phyloP scores from a whole-genome alignment of 2,113 vertebrate species.

The Plectropomus leopardus region DNA sequence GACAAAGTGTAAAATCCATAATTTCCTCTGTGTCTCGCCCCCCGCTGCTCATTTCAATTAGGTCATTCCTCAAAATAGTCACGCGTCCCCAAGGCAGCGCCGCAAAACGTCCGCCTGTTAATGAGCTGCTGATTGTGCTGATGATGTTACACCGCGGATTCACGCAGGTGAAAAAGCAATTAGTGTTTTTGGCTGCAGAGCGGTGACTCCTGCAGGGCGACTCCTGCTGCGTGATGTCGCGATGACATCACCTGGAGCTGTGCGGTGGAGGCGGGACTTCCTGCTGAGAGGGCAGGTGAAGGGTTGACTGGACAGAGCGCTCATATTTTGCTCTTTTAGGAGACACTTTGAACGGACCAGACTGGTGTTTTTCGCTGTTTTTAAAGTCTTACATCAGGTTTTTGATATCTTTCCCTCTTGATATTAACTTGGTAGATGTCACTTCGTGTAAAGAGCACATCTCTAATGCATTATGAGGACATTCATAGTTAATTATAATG shows the following conservation, averaged over 20 bases:
- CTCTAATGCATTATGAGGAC: too few species aligned
- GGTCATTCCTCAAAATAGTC: constrained; percentile 83
- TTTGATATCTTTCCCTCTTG: too few species aligned
- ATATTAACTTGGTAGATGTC: too few species aligned
- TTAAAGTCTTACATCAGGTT: too few species aligned
- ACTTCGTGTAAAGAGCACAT: too few species aligned
- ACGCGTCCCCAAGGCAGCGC: constrained; percentile 60
- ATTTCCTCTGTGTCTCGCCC: constrained; percentile 59
- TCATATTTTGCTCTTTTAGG: background rate
- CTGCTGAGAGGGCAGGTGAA: constrained; percentile 36
- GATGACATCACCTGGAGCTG: constrained; percentile 7
- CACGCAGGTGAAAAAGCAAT: constrained; percentile 74
- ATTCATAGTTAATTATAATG: too few species aligned
- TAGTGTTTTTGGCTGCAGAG: constrained; percentile 56
- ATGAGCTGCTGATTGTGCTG: constrained; percentile 72
- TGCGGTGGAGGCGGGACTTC: background rate
- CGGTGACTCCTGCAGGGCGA: constrained; percentile 1
- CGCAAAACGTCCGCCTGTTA: constrained; percentile 67
- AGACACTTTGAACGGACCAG: background rate
- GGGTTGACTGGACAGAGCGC: constrained; percentile 11
- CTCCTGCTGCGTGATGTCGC: constrained; percentile 20
- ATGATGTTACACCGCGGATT: constrained; percentile 36
- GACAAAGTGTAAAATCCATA: constrained; percentile 71
- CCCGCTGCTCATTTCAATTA: constrained; percentile 77
- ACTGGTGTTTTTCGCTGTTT: background rate